Evolutionary conservation across 2,113 vertebrate genomes (phyloP), one percentile per base, ranked within the genome.

Genomic region (Passer domesticus): DNA sequence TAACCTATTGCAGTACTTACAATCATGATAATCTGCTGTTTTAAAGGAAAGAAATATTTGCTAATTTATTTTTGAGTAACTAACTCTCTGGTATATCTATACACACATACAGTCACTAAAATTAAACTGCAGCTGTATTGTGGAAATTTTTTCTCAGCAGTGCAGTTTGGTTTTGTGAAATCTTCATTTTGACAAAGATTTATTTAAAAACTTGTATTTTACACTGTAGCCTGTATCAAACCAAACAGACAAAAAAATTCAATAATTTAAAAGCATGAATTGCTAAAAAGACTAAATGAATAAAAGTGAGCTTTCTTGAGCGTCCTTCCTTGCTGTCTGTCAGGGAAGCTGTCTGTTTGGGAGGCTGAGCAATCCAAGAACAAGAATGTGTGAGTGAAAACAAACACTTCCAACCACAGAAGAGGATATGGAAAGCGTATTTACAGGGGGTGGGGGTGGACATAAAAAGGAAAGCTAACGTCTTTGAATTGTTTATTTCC

Each of bases 401-500:
- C 31, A 90, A 93, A 56, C 72, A 35, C 39, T 91, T 70, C 68
- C 63, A 83, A 93, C 77, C 16, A 46, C 52, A 53, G 52, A 47
- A 37, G 44, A 91, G 63, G 60, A 77, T 90, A 92, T 18, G 47
- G 72, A 83, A 92, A 86, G 22, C 3, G 4, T 27, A 83, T 81
- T 67, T 53, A 56, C 2, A 3, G 39, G 18, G 22, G 11, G 23
- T 35, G 30, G 28, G 20, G 31, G 9, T 7, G 10, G 13, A n/a
- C 15, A 43, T 31, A 84, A 60, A 80, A 90, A 72, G 47, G 90
- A 60, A 80, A 95, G 41, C 66, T 63, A 83, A 63, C 79, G 91
- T 90, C 80, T 94, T 92, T 89, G 90, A 94, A 89, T 82, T 92
- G 88, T 88, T 94, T 93, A 97, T 94, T 96, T 95, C 86, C 94